phyloP scores from a whole-genome alignment of 2,888 invertebrate genomes.

The Ichneumoninae sp. region DNA sequence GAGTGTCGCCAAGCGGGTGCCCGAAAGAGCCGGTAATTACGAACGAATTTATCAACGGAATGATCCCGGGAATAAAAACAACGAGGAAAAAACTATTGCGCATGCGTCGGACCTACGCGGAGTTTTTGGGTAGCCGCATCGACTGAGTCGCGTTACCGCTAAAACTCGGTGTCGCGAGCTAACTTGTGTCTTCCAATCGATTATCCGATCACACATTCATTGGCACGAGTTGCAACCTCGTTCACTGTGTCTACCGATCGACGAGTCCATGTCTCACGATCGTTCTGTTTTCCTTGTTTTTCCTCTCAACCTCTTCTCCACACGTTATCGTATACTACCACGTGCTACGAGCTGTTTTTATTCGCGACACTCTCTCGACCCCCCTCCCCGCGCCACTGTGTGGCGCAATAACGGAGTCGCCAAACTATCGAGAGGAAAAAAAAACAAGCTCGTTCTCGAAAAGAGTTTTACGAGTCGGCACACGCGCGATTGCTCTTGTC shows the following conservation, averaged over 20 bases:
- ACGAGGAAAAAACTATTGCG: not conserved
- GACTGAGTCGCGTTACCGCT: not conserved
- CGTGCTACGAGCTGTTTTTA: not conserved
- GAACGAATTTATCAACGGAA: not conserved
- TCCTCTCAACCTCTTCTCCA: not conserved
- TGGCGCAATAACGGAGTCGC: not conserved
- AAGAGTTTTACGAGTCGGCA: not conserved
- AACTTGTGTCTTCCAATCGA: not conserved
- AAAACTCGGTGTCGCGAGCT: not conserved
- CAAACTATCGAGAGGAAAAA: not conserved
- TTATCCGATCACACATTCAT: conserved; percentile 1
- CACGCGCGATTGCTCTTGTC: conserved; percentile 2
- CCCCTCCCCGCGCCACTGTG: not conserved
- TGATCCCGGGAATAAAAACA: not conserved
- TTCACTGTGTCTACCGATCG: conserved; percentile 40
- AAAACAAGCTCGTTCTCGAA: not conserved
- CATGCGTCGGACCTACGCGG: not conserved
- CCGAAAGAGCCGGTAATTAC: not conserved
- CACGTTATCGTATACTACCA: not conserved
- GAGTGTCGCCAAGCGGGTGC: not conserved
- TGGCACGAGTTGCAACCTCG: conserved; percentile 49
- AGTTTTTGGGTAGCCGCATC: not conserved
- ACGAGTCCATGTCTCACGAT: conserved; percentile 42
- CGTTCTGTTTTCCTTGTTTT: not conserved
- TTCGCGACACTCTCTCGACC: not conserved